A percentile compares a stretch with the other conserved stretches of the same genome.
phyloP scores from a whole-genome alignment of 1,140 invertebrate species.

The Atta cephalotes region DNA sequence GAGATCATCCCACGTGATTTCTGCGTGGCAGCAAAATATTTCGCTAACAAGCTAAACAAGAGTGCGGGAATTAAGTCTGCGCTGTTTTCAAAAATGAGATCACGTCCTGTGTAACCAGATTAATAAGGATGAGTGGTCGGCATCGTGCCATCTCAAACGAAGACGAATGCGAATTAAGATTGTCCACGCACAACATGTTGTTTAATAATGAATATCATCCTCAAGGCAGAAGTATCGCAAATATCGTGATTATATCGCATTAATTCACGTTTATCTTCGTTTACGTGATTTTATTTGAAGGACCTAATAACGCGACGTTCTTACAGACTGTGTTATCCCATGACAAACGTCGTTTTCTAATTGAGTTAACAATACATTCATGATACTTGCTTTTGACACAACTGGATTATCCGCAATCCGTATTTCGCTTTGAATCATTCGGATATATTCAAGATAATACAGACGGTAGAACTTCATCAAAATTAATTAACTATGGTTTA shows the following conservation, averaged over 20 bases:
- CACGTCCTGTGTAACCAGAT: background rate
- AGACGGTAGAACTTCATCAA: background rate
- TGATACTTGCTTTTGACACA: background rate
- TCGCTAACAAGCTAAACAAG: slow-evolving; percentile 12
- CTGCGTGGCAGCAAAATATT: background rate
- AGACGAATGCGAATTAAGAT: slow-evolving; percentile 29
- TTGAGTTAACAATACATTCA: background rate
- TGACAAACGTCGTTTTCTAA: slow-evolving; percentile 19
- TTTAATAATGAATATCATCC: slow-evolving; percentile 30
- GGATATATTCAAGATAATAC: background rate
- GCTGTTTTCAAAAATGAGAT: slow-evolving; percentile 30
- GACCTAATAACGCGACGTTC: background rate
- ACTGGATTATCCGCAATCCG: background rate
- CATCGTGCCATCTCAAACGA: slow-evolving; percentile 11
- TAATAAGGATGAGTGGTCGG: slow-evolving; percentile 38
- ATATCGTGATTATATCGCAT: slow-evolving; percentile 1
- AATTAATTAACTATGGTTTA: background rate
- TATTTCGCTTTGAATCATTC: background rate
- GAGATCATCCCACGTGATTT: background rate
- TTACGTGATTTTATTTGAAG: background rate
- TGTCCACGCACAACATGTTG: slow-evolving; percentile 3
- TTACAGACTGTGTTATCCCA: background rate
- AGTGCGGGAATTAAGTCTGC: background rate
- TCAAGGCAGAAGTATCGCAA: slow-evolving; percentile 17
- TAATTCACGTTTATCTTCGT: slow-evolving; percentile 18